Evolutionary conservation across 2,888 invertebrate species (phyloP).

Genomic region (Limnephilus rhombicus): DNA sequence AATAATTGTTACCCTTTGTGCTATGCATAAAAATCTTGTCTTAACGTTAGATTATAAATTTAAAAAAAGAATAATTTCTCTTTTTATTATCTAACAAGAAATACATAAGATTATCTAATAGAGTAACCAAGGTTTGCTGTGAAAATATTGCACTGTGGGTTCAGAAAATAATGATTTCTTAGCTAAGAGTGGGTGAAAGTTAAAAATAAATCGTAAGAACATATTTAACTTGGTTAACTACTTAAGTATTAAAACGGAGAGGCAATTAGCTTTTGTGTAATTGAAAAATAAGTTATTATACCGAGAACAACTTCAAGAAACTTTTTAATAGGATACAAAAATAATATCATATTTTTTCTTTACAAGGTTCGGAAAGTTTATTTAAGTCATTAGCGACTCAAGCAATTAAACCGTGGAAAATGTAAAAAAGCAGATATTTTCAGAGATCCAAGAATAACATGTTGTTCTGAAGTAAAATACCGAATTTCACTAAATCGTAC

Average conservation of each 20-base stretch:
- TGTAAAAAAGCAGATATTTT: neutral
- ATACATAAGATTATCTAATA: too few relatives aligned
- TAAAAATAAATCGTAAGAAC: neutral
- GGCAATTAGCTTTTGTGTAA: conserved; percentile 18
- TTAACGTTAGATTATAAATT: too few relatives aligned
- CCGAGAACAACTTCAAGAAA: neutral
- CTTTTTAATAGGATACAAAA: conserved; percentile 5
- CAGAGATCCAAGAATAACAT: neutral
- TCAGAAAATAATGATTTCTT: neutral
- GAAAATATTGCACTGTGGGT: neutral
- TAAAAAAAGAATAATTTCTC: too few relatives aligned
- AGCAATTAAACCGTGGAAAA: neutral
- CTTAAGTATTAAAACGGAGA: conserved; percentile 4
- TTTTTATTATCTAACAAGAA: too few relatives aligned
- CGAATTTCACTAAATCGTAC: too few relatives aligned
- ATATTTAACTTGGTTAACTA: neutral
- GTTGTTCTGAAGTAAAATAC: too few relatives aligned
- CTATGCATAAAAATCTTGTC: too few relatives aligned
- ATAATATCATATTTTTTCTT: neutral
- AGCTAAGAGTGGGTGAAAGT: neutral
- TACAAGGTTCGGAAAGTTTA: neutral
- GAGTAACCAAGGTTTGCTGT: neutral
- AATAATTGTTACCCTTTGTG: too few relatives aligned
- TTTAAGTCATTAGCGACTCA: neutral
- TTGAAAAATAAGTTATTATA: conserved; percentile 16